Evolutionary conservation across 2,113 vertebrate genomes (phyloP), one percentile per base, ranked within the genome.

Genomic region (Platysteira castanea): DNA sequence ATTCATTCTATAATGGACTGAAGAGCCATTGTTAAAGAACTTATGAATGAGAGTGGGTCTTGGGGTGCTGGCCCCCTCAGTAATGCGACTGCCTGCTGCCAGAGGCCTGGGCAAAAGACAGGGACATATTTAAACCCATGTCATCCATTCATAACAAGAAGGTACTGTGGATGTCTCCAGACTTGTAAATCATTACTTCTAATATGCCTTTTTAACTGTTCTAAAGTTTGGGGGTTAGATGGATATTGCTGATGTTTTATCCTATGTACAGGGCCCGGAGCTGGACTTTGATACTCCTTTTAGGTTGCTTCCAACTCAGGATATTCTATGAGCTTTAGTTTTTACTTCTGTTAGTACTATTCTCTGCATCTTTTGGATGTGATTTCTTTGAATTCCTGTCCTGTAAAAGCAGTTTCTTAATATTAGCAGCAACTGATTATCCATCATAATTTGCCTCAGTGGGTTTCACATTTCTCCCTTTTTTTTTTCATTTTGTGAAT

Each of bases 221-320:
- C 16, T 63, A 64, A 64, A 57, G 30, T 42, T 22, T 54, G 3
- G 8, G 5, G 2, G 6, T 2, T 26, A 47, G 15, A 28, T 5
- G 2, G 30, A 54, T 68, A 30, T 31, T 68, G 8, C 8, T 67
- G 21, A 17, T 65, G 1, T 26, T 90, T 77, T 69, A 37, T 15
- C 10, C 6, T 26, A 16, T 11, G 5, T 35, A 12, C n/a, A 82
- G 41, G 2, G 54, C 28, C 3, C 0, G 0, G 11, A 53, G 14
- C 0, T 82, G n/a, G 28, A 53, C 21, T 68, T 68, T 15, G n/a
- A 47, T 75, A 9, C 3, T 83, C 11, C 13, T 50, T 65, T 37
- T 28, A 37, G 5, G 10, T 67, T 65, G 4, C 4, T 59, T 59
- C 12, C 15, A 59, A 20, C 37, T 81, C 27, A 44, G 10, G 37